Base-by-base conservation (phyloP, 2,888 invertebrate species). In the Nycteola revayana region DNA sequence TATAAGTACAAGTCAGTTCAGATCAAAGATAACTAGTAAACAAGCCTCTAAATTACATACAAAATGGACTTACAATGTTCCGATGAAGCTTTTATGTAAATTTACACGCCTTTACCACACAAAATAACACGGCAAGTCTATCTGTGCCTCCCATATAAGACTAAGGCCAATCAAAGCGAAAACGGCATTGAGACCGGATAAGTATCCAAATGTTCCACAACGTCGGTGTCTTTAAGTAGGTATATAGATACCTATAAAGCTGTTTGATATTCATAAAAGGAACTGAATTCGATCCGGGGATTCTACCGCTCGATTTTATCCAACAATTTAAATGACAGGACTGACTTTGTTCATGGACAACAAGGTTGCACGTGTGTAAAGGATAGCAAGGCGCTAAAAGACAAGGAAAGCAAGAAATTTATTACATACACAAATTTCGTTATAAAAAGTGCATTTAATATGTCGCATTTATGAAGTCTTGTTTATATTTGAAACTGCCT, bases 251-350 rank as follows among this genome's bases (percentile, higher is more conserved):
- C 30, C 38, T 23, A 30, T 23, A 31, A 35, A 47, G 14, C 55
- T 49, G 54, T 46, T 56, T 58, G 49, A 50, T 62, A 65, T 63
- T 54, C 56, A 49, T 52, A 49, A 57, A 50, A 43, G 48, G 43
- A 53, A 25, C 39, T 42, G 33, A 43, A 49, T 59, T 53, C 62
- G 56, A 57, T 49, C 42, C 54, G 41, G 41, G 32, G 48, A 50
- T 45, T 34, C 38, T 40, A 2, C 8, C 11, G 36, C 46, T 37
- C 43, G 47, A 54, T 47, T 63, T 76, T 72, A 77, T 72, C 67
- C 60, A 53, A 66, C 68, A 62, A 73, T 80, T 79, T 79, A 81
- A 59, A 75, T 69, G 78, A 76, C 79, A 75, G 49, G 54, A 27
- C 47, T 33, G 47, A 72, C 66, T 60, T 61, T 70, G 68, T 70